A percentile compares a stretch with the other conserved stretches of the same genome.
phyloP scores from a whole-genome alignment of 2,888 invertebrate genomes.

The Alentia gelatinosa region DNA sequence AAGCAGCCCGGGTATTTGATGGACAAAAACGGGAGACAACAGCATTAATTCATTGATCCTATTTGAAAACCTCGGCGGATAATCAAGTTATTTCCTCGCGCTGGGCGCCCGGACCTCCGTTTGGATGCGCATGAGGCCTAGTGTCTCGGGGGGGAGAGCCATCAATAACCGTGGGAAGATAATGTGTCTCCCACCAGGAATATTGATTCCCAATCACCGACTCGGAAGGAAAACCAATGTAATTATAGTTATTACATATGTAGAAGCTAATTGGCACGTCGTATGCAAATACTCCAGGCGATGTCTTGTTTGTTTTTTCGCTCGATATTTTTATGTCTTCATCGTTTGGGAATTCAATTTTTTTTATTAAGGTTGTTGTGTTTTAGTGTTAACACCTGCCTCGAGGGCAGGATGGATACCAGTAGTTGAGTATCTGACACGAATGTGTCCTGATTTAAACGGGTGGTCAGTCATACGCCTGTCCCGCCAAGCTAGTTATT shows the following conservation, averaged over 20 bases:
- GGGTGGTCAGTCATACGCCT: too few relatives aligned
- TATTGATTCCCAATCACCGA: neutral
- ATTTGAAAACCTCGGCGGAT: slow-evolving; percentile 27
- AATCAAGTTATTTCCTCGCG: slow-evolving; percentile 43
- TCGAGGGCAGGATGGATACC: too few relatives aligned
- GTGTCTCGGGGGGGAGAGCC: neutral
- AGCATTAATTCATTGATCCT: slow-evolving; percentile 33
- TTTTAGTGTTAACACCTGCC: too few relatives aligned
- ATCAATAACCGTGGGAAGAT: slow-evolving; percentile 39
- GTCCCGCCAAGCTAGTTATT: too few relatives aligned
- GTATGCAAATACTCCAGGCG: too few relatives aligned
- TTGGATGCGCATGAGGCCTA: neutral
- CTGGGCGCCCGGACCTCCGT: neutral
- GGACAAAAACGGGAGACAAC: slow-evolving; percentile 3
- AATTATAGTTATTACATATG: neutral
- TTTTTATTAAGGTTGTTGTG: too few relatives aligned
- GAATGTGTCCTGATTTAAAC: too few relatives aligned
- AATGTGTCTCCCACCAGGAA: neutral
- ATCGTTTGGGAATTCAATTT: too few relatives aligned
- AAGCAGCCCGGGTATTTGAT: slow-evolving; percentile 3
- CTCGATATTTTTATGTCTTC: too few relatives aligned
- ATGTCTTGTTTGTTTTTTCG: too few relatives aligned
- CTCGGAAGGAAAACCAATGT: neutral
- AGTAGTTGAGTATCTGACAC: too few relatives aligned
- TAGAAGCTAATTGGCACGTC: neutral